phyloP scores from a whole-genome alignment of 2,888 invertebrate species.

The Scrobipalpa costella region DNA sequence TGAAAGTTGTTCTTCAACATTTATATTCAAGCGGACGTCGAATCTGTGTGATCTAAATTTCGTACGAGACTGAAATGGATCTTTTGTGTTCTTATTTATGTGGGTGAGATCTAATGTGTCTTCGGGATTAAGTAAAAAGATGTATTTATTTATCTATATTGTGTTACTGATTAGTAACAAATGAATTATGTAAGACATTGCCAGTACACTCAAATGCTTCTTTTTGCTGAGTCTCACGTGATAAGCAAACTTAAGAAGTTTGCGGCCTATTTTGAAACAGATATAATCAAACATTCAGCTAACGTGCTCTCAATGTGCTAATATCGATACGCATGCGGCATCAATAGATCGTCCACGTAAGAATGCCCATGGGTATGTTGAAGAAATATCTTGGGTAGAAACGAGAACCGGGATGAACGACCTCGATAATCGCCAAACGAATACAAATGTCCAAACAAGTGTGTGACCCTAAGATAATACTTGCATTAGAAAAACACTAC shows the following conservation, averaged over 20 bases:
- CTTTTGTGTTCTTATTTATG: background rate
- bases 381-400: conserved; percentile 53
- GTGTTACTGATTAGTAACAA: background rate
- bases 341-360: conserved; percentile 44
- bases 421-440: conserved; percentile 67
- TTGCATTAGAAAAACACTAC: conserved; percentile 38
- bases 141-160: background rate
- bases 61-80: background rate
- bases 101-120: background rate
- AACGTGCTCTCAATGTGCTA: conserved; percentile 66
- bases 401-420: conserved; percentile 79
- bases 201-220: no score
- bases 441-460: conserved; percentile 62
- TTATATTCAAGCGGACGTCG: background rate
- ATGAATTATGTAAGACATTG: conserved; percentile 3
- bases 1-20: background rate
- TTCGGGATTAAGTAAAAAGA: no score
- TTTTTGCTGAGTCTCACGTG: background rate
- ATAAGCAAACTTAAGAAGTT: background rate
- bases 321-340: conserved; percentile 66
- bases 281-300: conserved; percentile 48
- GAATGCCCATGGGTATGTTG: conserved; percentile 49
- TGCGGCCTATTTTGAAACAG: background rate
- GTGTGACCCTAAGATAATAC: conserved; percentile 53
- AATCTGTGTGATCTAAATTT: conserved; percentile 1